phyloP scores from a whole-genome alignment of 2,113 vertebrate genomes.

The Phyllostomus hastatus region DNA sequence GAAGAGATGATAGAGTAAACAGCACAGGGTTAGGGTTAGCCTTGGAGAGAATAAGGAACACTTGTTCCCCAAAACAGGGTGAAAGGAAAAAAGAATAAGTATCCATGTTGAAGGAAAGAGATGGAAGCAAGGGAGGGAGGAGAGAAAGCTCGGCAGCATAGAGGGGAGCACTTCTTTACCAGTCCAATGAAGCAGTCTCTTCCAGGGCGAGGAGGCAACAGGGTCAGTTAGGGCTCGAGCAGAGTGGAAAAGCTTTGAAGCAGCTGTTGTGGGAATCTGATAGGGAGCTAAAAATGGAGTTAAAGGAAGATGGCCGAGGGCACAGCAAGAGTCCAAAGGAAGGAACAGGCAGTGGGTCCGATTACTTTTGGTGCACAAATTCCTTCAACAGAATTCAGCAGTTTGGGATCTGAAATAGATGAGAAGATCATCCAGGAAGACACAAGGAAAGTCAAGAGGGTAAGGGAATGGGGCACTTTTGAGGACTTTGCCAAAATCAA shows the following conservation, averaged over 20 bases:
- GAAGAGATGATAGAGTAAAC: neutral
- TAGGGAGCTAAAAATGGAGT: slow-evolving; percentile 70
- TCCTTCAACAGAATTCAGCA: neutral
- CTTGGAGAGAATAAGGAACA: neutral
- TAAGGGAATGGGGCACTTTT: neutral
- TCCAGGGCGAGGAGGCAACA: neutral
- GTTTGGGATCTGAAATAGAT: neutral
- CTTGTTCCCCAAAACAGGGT: neutral
- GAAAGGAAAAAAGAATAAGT: neutral
- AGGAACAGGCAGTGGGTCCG: neutral
- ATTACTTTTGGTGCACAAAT: neutral
- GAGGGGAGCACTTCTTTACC: neutral
- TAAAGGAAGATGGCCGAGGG: neutral
- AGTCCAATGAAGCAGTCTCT: neutral
- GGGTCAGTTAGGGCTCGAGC: slow-evolving; percentile 52
- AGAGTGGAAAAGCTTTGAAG: slow-evolving; percentile 18
- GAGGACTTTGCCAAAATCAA: neutral
- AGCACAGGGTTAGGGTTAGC: neutral
- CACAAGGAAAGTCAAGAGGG: neutral
- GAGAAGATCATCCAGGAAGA: neutral
- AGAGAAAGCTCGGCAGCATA: rapidly evolving
- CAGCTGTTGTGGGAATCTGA: slow-evolving; percentile 67
- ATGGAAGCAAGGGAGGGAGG: too few relatives aligned
- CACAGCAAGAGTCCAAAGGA: neutral
- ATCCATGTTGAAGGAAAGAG: neutral